Evolutionary conservation across 2,113 vertebrate genomes (phyloP).

Genomic region (Crotalus viridis): DNA sequence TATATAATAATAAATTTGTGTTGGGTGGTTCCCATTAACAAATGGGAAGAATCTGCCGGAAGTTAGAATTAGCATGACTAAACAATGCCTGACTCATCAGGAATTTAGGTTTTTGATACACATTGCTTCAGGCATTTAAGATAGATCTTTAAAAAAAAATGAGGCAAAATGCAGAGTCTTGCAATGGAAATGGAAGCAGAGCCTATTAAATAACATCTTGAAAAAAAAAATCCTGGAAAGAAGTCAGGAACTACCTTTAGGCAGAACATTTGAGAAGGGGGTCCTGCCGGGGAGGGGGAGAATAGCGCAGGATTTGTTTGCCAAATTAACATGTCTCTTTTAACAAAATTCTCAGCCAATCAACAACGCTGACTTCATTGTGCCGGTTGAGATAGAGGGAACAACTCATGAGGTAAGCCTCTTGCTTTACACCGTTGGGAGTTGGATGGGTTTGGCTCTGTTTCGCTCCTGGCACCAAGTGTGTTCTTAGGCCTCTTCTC

Average conservation of each 20-base stretch:
- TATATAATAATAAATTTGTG: neutral
- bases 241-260: neutral
- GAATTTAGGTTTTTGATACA: neutral
- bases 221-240: neutral
- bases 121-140: neutral
- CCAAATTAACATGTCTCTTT: conserved; percentile 1
- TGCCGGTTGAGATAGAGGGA: conserved; percentile 91
- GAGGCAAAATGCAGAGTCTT: neutral
- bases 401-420: conserved; percentile 87
- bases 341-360: conserved; percentile 75
- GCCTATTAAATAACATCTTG: neutral
- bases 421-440: fast-evolving
- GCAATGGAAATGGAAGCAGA: neutral
- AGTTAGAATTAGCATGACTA: neutral
- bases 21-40: neutral
- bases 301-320: neutral
- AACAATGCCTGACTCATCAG: neutral
- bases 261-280: neutral
- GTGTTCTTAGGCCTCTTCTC: neutral
- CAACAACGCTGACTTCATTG: conserved; percentile 92
- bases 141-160: neutral
- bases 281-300: neutral
- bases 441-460: neutral
- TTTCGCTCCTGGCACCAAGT: neutral
- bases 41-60: neutral